Percentiles rank a stretch among this genome's conserved stretches.
phyloP scores from a whole-genome alignment of 2,888 invertebrate species.

The Campopleginae sp. region DNA sequence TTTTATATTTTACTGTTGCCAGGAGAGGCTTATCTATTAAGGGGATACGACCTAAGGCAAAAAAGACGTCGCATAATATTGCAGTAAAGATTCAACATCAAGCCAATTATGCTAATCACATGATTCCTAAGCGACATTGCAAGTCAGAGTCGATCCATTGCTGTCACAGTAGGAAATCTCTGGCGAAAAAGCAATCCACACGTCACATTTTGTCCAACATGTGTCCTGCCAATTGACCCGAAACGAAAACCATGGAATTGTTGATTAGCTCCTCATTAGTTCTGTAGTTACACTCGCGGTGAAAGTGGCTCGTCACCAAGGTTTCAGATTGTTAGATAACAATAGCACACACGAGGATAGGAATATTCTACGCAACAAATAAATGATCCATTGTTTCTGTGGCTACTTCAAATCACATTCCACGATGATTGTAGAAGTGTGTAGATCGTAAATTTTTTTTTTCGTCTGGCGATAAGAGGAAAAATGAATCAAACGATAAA shows the following conservation, averaged over 20 bases:
- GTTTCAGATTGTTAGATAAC: background rate
- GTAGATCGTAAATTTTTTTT: background rate
- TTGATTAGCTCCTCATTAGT: background rate
- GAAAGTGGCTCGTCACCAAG: background rate
- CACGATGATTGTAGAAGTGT: background rate
- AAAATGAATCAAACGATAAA: background rate
- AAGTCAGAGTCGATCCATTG: background rate
- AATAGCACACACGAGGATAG: background rate
- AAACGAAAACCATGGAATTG: background rate
- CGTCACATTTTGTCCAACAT: background rate
- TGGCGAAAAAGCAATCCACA: background rate
- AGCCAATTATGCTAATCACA: conserved; percentile 1
- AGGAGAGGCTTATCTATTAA: background rate
- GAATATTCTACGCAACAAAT: background rate
- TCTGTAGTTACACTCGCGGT: background rate
- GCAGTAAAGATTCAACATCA: background rate
- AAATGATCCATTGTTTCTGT: background rate
- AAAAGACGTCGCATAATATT: conserved; percentile 8
- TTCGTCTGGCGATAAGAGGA: background rate
- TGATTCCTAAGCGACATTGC: conserved; percentile 23
- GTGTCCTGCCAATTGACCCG: background rate
- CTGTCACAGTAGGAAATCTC: background rate
- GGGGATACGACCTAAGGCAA: background rate
- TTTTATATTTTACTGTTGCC: conserved; percentile 8
- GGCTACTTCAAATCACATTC: background rate